Base-by-base conservation (phyloP, 2,888 invertebrate species). In the Campoplex nolae region DNA sequence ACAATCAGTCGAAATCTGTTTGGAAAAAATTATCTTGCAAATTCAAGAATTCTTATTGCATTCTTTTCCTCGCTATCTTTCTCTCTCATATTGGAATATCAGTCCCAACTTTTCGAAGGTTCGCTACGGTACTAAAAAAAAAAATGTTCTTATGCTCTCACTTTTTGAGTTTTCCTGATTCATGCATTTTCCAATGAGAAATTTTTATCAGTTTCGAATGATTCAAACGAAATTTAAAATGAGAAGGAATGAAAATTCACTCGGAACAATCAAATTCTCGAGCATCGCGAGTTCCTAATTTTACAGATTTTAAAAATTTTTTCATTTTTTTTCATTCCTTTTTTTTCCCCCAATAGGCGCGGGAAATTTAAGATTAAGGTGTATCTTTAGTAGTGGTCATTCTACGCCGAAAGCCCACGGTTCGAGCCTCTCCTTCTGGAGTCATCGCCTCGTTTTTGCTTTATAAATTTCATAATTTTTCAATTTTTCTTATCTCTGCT, bases 341-440 rank as follows among this genome's bases (percentile, higher is more conserved):
- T 71, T 80, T 62, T 54, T 38, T 35, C 76, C 79, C 85, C 83
- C 86, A 86, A 89, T 85, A 89, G 86, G 81, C 89, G 90, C 89
- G 88, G 90, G 89, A 90, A 90, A 90, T 84, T 89, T 79, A 85
- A 89, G 91, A 90, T 90, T 91, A 90, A 70, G 88, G 90, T 83
- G 89, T 90, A 88, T 90, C 88, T 83, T 84, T 87, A 89, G 84
- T 92, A 88, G 90, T 92, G 93, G 93, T 93, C 92, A 89, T 93
- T 93, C 92, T 92, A 92, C 92, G 88, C 92, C 91, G 92, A 90
- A 85, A 91, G 91, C 90, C 89, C 89, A 88, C 89, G 84, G 86
- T 82, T 90, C 89, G 91, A 92, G 91, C 91, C 92, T 91, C 93
- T 90, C 91, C 78, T 90, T 90, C 84, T 76, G 75, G 28, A 74